Evolutionary conservation across 1,140 invertebrate species (phyloP).

Genomic region (Drosophila rhopaloa): DNA sequence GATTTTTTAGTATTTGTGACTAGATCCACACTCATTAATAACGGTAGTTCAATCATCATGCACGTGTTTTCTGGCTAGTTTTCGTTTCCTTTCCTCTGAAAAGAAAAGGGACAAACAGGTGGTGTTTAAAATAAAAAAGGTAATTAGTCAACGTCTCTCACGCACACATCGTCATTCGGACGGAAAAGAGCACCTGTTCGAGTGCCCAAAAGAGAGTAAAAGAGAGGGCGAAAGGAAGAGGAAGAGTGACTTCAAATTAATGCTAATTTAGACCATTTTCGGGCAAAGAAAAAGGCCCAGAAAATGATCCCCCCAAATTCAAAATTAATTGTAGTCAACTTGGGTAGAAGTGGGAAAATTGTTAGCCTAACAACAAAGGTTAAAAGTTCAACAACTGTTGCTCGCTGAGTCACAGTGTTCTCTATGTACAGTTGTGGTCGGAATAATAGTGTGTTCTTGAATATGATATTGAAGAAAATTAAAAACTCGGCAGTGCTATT

Average conservation of each 20-base stretch:
- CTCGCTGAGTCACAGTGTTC: slow-evolving; percentile 12
- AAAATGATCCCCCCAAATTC: slow-evolving; percentile 41
- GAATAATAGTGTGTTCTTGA: slow-evolving; percentile 10
- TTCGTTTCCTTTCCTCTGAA: slow-evolving; percentile 5
- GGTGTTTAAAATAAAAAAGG: slow-evolving; percentile 32
- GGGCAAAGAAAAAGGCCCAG: background rate
- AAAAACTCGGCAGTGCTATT: too few relatives aligned
- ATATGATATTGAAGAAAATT: too few relatives aligned
- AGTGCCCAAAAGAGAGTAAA: slow-evolving; percentile 20
- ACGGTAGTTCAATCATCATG: slow-evolving; percentile 74
- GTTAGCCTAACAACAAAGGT: slow-evolving; percentile 49
- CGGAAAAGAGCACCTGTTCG: slow-evolving; percentile 54
- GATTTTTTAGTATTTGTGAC: slow-evolving; percentile 76
- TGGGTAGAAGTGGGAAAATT: slow-evolving; percentile 36
- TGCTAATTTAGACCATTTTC: slow-evolving; percentile 66
- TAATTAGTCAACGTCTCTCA: slow-evolving; percentile 74
- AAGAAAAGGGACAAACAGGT: slow-evolving; percentile 43
- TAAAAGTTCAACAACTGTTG: slow-evolving; percentile 67
- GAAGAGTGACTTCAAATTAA: slow-evolving; percentile 60
- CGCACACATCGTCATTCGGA: slow-evolving; percentile 58
- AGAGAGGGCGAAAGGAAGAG: slow-evolving; percentile 18
- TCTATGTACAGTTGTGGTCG: slow-evolving; percentile 27
- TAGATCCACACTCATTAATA: slow-evolving; percentile 85
- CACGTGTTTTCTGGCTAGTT: slow-evolving; percentile 25
- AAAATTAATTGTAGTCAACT: slow-evolving; percentile 57